phyloP scores from a whole-genome alignment of 2,888 invertebrate genomes.

The Oeneis ivallda region DNA sequence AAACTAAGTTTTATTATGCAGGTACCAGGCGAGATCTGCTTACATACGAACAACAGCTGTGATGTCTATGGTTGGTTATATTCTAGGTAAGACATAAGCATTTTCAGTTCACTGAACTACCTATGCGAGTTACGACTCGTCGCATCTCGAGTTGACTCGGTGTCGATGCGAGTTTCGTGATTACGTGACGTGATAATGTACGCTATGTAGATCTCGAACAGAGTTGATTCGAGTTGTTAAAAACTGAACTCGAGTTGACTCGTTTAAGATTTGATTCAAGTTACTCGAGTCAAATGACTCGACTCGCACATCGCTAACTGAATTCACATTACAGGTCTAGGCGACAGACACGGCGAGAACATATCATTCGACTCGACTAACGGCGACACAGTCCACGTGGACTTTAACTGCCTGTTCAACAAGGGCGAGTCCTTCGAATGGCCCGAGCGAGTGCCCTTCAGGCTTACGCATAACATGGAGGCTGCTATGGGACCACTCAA shows the following conservation, averaged over 20 bases:
- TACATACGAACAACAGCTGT: constrained; percentile 97
- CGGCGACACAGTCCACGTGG: constrained; percentile 98
- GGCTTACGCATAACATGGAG: constrained; percentile 98
- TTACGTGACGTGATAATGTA: no score
- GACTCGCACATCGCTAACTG: no score
- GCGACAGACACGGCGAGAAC: constrained; percentile 98
- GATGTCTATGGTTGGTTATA: constrained; percentile 98
- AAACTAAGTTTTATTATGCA: constrained; percentile 38
- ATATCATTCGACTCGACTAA: constrained; percentile 95
- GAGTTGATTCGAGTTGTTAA: no score
- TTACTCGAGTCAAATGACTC: no score
- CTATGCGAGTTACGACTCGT: no score
- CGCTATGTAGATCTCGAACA: no score
- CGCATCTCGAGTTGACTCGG: no score
- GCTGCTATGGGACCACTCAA: constrained; percentile 97
- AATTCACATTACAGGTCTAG: constrained; percentile 83
- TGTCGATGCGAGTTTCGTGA: no score
- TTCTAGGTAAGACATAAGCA: constrained; percentile 79
- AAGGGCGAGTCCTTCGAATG: constrained; percentile 93
- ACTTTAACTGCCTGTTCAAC: constrained; percentile 99
- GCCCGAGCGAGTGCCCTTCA: constrained; percentile 95
- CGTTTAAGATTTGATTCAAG: no score
- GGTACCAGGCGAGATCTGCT: constrained; percentile 95
- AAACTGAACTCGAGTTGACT: no score
- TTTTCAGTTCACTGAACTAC: no score